phyloP scores from a whole-genome alignment of 2,888 invertebrate genomes.

The Agelastica alni region DNA sequence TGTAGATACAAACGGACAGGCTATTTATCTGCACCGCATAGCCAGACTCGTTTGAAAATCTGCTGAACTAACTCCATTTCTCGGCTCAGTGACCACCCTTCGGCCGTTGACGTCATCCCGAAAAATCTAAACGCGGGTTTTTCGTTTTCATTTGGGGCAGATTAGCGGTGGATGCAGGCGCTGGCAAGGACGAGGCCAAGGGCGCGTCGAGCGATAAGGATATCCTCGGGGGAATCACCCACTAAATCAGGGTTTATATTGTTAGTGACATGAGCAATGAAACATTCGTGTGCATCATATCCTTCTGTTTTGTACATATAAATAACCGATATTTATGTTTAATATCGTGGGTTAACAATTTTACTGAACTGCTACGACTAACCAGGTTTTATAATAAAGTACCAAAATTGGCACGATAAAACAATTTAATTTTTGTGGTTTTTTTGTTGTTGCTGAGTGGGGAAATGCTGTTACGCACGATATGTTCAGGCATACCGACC shows the following conservation, averaged over 20 bases:
- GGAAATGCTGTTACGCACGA: too few species aligned
- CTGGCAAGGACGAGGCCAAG: conserved; percentile 5
- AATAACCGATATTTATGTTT: too few species aligned
- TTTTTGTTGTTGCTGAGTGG: too few species aligned
- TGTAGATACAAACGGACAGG: neutral
- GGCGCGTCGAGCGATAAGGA: conserved; percentile 13
- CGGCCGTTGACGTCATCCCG: conserved; percentile 31
- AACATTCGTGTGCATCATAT: too few species aligned
- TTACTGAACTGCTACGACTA: too few species aligned
- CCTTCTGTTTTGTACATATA: too few species aligned
- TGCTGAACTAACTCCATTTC: conserved; percentile 56
- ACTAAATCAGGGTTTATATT: conserved; percentile 28
- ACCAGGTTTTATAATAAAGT: too few species aligned
- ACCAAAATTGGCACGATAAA: too few species aligned
- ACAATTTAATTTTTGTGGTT: too few species aligned
- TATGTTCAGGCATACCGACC: too few species aligned
- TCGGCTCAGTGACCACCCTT: conserved; percentile 52
- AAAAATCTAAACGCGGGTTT: conserved; percentile 40
- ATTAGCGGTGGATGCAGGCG: conserved; percentile 39
- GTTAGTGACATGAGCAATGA: conserved; percentile 2
- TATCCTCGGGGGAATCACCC: conserved; percentile 27
- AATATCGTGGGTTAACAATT: too few species aligned
- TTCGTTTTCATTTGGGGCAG: conserved; percentile 52
- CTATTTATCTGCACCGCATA: conserved; percentile 1
- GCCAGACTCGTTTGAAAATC: conserved; percentile 45